Base-by-base conservation (phyloP, 2,888 invertebrate genomes). In the Drosophila leonis region DNA sequence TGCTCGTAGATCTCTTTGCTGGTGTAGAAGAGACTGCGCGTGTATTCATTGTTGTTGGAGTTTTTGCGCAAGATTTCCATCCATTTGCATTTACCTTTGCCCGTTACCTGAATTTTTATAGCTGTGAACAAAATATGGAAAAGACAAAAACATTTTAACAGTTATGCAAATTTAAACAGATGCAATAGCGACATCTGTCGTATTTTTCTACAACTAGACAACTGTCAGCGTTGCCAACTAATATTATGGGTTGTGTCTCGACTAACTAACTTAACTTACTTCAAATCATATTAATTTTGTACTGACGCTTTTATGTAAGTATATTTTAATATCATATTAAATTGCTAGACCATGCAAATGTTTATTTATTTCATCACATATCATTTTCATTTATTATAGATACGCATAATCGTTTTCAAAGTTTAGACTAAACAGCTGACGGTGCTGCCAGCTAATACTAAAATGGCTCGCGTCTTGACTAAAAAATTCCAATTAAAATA, bases 41-140 rank as follows among this genome's bases (percentile, higher is more conserved):
- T 82, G 29, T 91, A 88, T 37, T 91, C 89, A 73, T 92, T 92
- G 66, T 88, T 90, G 60, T 83, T 84, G 0, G 88, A 83, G 59
- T 92, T 92, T 70, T 92, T 91, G 27, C 92, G 91, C 48, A 93
- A 72, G 54, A 93, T 91, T 83, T 93, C 93, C 67, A 91, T 90
- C 93, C 93, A 93, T 73, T 92, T 92, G 79, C 93, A 93, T 83
- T 93, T 93, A 7, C 93, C 93, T 52, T 93, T 92, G 24, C 92
- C 93, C 33, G 91, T 90, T 9, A 93, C 90, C 82, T 92, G 92
- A n/a, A 92, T 83, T 82, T 91, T 92, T 6, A 93, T 92, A 24
- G 93, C 93, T 93, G 59, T 1, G 62, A 55, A 48, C 1, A 66
- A 48, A 72, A 10, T 37, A 12, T 5, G 12, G 0, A 1, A 15